Percentiles rank a stretch among this genome's conserved stretches.
phyloP scores from a whole-genome alignment of 2,888 invertebrate species.

The Euzetes globulus region DNA sequence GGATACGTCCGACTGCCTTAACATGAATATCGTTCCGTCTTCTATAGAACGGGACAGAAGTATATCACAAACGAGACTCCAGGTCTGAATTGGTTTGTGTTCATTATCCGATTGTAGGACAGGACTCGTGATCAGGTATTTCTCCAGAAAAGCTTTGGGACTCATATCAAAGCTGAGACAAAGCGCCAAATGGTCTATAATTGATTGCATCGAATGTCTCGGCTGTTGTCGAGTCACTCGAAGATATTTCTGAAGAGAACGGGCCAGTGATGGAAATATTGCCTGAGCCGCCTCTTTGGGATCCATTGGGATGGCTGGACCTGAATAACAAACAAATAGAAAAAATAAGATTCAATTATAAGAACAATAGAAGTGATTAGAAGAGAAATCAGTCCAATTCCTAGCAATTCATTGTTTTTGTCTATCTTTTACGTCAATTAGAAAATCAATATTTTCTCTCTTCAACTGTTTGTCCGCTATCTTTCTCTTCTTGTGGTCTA shows the following conservation, averaged over 20 bases:
- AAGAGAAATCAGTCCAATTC: neutral
- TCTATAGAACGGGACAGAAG: constrained; percentile 75
- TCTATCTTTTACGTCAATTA: neutral
- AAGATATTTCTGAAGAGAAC: constrained; percentile 91
- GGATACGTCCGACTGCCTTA: constrained; percentile 86
- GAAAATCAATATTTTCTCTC: neutral
- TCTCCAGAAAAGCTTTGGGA: constrained; percentile 88
- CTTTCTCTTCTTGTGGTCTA: neutral
- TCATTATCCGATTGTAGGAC: constrained; percentile 75
- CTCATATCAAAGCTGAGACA: constrained; percentile 90
- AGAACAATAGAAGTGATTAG: neutral
- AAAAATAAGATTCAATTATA: no score
- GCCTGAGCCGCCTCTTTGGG: constrained; percentile 94
- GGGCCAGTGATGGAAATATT: constrained; percentile 91
- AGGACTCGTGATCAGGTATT: constrained; percentile 76
- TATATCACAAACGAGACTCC: constrained; percentile 91
- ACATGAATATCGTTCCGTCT: constrained; percentile 76
- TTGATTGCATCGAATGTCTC: constrained; percentile 85
- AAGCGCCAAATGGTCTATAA: constrained; percentile 77
- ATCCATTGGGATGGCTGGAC: constrained; percentile 77
- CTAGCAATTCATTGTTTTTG: neutral
- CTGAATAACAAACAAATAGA: no score
- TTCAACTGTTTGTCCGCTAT: neutral
- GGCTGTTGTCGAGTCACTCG: constrained; percentile 93
- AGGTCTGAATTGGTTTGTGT: constrained; percentile 59